phyloP scores from a whole-genome alignment of 2,888 invertebrate genomes.

The Brachypterus glaber region DNA sequence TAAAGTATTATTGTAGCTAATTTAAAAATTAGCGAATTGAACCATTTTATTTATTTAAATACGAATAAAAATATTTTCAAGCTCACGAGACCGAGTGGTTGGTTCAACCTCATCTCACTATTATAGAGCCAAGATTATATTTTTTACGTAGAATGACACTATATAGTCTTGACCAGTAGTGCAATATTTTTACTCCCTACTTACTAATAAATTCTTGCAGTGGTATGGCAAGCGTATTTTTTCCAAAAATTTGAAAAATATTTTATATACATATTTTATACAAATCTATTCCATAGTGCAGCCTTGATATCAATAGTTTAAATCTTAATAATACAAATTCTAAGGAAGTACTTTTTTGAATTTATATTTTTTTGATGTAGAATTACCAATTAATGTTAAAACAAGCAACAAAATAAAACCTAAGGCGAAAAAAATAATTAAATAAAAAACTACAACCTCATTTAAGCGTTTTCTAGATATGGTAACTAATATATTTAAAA shows the following conservation, averaged over 20 bases:
- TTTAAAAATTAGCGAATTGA: too few relatives aligned
- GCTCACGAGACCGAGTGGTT: too few relatives aligned
- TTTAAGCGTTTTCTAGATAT: slow-evolving; percentile 30
- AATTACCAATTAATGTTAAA: slow-evolving; percentile 15
- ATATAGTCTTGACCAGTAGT: too few relatives aligned
- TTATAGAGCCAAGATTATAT: too few relatives aligned
- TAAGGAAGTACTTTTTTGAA: slow-evolving; percentile 15
- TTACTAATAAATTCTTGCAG: slow-evolving; percentile 1
- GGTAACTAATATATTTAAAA: slow-evolving; percentile 34
- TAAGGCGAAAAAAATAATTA: too few relatives aligned
- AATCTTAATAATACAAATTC: too few relatives aligned
- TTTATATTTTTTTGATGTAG: slow-evolving; percentile 18
- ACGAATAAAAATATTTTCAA: too few relatives aligned
- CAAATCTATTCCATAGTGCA: slow-evolving; percentile 35
- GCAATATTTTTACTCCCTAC: slow-evolving; percentile 1
- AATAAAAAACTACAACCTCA: slow-evolving; percentile 25
- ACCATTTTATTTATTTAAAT: too few relatives aligned
- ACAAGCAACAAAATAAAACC: slow-evolving; percentile 18
- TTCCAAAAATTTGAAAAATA: background rate
- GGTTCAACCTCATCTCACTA: too few relatives aligned
- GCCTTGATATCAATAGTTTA: slow-evolving; percentile 37
- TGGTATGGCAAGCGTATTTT: slow-evolving; percentile 5
- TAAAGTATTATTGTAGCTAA: too few relatives aligned
- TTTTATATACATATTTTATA: background rate
- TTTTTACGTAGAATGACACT: too few relatives aligned